Percentiles rank a stretch among this genome's conserved stretches.
These are phyloP conservation scores for Amia ocellicauda DNA, from an alignment of 2,113 vertebrate genomes.

Conservation along the genomic window DNA sequence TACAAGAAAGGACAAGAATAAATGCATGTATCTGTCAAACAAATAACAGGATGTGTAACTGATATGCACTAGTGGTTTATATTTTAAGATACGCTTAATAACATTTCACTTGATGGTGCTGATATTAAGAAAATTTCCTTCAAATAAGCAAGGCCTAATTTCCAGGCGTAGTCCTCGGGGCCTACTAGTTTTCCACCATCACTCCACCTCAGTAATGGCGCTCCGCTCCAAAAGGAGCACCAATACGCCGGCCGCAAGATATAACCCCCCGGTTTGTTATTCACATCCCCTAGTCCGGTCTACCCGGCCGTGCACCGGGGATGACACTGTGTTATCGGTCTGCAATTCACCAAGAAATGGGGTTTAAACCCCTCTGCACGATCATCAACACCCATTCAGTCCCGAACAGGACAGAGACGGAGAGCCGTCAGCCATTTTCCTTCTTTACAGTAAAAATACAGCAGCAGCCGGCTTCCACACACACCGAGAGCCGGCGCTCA, in stretches of 20 bases:
- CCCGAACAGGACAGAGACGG: conserved; percentile 53
- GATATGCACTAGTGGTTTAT: too few relatives aligned
- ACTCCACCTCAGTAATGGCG: conserved; percentile 83
- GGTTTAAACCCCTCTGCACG: conserved; percentile 21
- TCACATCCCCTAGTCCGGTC: too few relatives aligned
- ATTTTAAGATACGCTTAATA: too few relatives aligned
- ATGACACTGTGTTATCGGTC: not conserved
- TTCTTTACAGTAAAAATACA: conserved; percentile 31
- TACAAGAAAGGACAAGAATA: too few relatives aligned
- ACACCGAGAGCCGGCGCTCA: not conserved
- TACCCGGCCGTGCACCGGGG: not conserved
- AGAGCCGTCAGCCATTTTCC: conserved; percentile 82
- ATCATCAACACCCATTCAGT: conserved; percentile 39
- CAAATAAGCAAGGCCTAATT: conserved; percentile 53
- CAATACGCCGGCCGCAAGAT: not conserved
- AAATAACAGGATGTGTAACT: too few relatives aligned
- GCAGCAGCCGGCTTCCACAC: conserved; percentile 26
- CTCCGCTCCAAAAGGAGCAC: conserved; percentile 47
- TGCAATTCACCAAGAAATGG: too few relatives aligned
- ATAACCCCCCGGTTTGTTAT: not conserved
- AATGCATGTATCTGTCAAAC: too few relatives aligned
- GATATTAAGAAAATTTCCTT: too few relatives aligned
- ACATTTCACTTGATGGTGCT: too few relatives aligned
- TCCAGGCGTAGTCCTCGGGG: conserved; percentile 65
- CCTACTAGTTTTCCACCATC: conserved; percentile 57